phyloP scores from a whole-genome alignment of 2,797 vertebrate genomes.

The Oryzias dopingdopingensis region DNA sequence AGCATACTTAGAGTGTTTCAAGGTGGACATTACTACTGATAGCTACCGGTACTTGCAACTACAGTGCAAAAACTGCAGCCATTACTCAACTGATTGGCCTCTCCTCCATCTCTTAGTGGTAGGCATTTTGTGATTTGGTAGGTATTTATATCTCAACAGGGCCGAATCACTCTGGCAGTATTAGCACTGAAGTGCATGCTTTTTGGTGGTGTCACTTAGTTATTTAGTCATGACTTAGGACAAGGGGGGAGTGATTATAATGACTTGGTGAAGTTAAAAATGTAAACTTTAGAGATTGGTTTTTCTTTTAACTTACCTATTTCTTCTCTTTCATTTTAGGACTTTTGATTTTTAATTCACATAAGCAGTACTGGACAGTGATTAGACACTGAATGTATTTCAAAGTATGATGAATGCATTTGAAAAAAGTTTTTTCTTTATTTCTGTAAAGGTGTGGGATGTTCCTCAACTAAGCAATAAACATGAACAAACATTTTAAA shows the following conservation, averaged over 20 bases:
- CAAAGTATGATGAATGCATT: neutral
- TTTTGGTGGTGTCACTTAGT: constrained; percentile 73
- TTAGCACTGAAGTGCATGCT: constrained; percentile 71
- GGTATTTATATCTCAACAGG: constrained; percentile 78
- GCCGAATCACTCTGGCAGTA: constrained; percentile 54
- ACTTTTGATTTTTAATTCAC: constrained; percentile 16
- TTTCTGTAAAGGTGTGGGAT: no score
- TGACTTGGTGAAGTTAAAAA: constrained; percentile 55
- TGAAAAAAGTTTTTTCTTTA: neutral
- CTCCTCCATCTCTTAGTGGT: constrained; percentile 73
- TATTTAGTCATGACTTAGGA: constrained; percentile 71
- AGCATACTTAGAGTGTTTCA: constrained; percentile 76
- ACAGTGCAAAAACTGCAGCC: constrained; percentile 72
- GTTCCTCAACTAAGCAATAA: no score
- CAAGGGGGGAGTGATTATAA: constrained; percentile 62
- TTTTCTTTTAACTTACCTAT: constrained; percentile 30
- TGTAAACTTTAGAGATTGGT: constrained; percentile 48
- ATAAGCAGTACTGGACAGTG: constrained; percentile 10
- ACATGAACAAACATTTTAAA: no score
- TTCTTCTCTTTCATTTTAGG: constrained; percentile 19
- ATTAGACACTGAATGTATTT: constrained; percentile 9
- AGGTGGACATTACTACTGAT: constrained; percentile 80
- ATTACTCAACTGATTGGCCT: constrained; percentile 82
- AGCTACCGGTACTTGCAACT: constrained; percentile 65
- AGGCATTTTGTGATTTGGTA: constrained; percentile 76